Conservation (phyloP, 2,888 invertebrate species). For the Drosophila nigricruria region DNA sequence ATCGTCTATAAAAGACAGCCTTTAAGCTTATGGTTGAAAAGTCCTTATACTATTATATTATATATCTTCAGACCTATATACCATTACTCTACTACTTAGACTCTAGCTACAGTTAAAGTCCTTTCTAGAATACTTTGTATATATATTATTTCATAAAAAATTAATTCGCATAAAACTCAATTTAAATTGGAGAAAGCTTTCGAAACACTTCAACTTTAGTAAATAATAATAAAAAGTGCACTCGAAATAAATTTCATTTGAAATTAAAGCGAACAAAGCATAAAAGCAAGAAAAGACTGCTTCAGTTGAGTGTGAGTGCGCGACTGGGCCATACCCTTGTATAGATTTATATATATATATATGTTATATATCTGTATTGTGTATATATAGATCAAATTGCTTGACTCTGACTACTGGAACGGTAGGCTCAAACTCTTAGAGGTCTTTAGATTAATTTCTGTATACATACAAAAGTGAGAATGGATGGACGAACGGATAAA, state of each 20-base stretch:
- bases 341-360: too few relatives aligned
- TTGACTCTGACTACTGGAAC: too few relatives aligned
- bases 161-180: neutral
- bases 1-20: too few relatives aligned
- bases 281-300: neutral
- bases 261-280: slow-evolving; percentile 2
- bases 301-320: neutral
- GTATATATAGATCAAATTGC: too few relatives aligned
- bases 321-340: neutral
- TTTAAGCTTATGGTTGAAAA: too few relatives aligned
- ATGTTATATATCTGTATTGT: too few relatives aligned
- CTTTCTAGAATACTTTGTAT: neutral
- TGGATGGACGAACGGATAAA: neutral
- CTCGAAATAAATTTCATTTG: slow-evolving; percentile 9
- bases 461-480: neutral
- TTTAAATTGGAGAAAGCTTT: neutral
- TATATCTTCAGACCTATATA: neutral
- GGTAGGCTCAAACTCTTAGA: neutral
- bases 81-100: neutral
- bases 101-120: neutral
- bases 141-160: neutral
- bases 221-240: slow-evolving; percentile 4
- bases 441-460: neutral
- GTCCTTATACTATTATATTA: neutral
- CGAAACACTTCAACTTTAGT: slow-evolving; percentile 6